Evolutionary conservation across 1,140 invertebrate species (phyloP).

Genomic region (Bombus affinis): DNA sequence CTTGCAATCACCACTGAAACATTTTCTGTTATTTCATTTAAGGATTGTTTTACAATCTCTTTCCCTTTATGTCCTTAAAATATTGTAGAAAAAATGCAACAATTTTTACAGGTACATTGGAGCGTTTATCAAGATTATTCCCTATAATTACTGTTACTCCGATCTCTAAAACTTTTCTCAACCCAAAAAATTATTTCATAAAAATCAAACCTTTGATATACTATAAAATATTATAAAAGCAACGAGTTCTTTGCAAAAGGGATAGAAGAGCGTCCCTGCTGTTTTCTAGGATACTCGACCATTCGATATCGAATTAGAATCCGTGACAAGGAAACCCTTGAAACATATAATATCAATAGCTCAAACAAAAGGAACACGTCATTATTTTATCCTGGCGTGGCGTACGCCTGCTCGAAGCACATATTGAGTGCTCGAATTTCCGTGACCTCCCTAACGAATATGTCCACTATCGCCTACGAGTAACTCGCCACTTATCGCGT

Average conservation of each 20-base stretch:
- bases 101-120: no score
- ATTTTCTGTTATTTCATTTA: no score
- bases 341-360: neutral
- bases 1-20: neutral
- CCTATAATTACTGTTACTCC: no score
- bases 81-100: no score
- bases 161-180: no score
- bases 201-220: no score
- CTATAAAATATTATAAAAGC: no score
- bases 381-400: constrained; percentile 9
- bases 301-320: neutral
- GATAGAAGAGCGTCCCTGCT: neutral
- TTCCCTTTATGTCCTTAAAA: no score
- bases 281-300: no score
- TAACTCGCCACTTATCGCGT: constrained; percentile 62
- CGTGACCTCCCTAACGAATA: constrained; percentile 42
- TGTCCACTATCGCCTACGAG: constrained; percentile 46
- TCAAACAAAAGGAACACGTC: constrained; percentile 29
- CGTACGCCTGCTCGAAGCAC: neutral
- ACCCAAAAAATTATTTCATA: no score
- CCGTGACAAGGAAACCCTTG: neutral
- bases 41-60: no score
- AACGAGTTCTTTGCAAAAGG: neutral
- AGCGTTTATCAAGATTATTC: no score
- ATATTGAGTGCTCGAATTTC: constrained; percentile 41